Conservation (phyloP, 1,140 invertebrate species). For the Atta cephalotes region DNA sequence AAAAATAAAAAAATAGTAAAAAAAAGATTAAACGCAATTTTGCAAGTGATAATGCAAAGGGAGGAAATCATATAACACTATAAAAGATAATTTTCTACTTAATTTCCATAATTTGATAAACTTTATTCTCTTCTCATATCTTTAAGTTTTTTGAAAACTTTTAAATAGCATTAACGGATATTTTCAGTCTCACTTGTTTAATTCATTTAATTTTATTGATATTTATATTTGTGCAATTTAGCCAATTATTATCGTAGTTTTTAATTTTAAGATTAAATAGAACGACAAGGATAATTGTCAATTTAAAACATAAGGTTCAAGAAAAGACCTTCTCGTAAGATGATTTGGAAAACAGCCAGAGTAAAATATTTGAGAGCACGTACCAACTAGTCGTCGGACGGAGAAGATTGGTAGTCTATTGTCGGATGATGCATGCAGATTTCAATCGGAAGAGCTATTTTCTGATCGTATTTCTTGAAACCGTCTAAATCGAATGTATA, state of each 20-base stretch:
- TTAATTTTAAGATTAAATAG: background rate
- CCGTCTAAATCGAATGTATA: conserved; percentile 36
- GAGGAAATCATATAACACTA: background rate
- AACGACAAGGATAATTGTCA: background rate
- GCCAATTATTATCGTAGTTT: background rate
- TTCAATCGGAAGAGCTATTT: conserved; percentile 72
- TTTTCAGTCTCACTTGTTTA: background rate
- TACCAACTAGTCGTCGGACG: conserved; percentile 28
- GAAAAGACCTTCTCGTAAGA: background rate
- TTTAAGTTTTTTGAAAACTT: background rate
- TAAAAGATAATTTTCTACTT: background rate
- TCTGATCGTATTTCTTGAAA: conserved; percentile 55
- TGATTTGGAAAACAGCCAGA: conserved; percentile 23
- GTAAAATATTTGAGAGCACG: conserved; percentile 43
- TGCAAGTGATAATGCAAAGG: background rate
- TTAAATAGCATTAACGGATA: background rate
- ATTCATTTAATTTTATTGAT: background rate
- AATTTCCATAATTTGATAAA: background rate
- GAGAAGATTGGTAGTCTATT: conserved; percentile 66
- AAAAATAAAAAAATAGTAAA: background rate
- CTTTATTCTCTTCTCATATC: background rate
- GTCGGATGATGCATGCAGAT: conserved; percentile 62
- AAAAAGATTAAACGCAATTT: background rate
- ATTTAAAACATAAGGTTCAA: conserved; percentile 15
- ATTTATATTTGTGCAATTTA: conserved; percentile 10